These are phyloP conservation scores for Hemicentrotus pulcherrimus DNA, from an alignment of 35 echinoderm and acorn worm genomes.

Conservation along the genomic window DNA sequence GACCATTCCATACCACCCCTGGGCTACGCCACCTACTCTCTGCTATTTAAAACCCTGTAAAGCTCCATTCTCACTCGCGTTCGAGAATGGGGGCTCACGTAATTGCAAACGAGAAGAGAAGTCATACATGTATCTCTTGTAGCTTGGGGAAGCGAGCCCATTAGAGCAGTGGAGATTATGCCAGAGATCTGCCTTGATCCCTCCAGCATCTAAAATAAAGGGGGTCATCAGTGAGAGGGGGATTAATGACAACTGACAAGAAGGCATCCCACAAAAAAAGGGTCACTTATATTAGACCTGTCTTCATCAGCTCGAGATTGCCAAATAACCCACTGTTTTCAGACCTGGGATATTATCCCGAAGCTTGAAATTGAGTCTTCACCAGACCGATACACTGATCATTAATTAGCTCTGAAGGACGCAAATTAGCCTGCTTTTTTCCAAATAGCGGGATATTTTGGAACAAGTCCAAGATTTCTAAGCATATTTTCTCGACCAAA, in stretches of 20 bases:
- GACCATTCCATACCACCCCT: no score
- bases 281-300: background rate
- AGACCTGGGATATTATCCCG: no score
- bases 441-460: no score
- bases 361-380: no score
- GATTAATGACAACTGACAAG: constrained; percentile 18
- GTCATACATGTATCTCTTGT: background rate
- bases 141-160: background rate
- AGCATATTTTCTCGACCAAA: no score
- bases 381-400: no score
- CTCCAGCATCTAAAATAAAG: background rate
- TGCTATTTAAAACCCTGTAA: background rate
- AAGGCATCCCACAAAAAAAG: background rate
- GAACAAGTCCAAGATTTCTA: no score
- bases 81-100: background rate
- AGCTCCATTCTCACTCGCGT: background rate
- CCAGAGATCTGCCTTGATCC: background rate
- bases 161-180: background rate
- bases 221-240: background rate
- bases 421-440: no score
- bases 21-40: no score
- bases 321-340: no score
- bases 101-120: background rate
- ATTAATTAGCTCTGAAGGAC: no score
- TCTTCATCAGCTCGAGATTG: no score